Evolutionary conservation across 2,888 invertebrate genomes (phyloP), one percentile per base, ranked within the genome.

Genomic region (Panopea generosa): DNA sequence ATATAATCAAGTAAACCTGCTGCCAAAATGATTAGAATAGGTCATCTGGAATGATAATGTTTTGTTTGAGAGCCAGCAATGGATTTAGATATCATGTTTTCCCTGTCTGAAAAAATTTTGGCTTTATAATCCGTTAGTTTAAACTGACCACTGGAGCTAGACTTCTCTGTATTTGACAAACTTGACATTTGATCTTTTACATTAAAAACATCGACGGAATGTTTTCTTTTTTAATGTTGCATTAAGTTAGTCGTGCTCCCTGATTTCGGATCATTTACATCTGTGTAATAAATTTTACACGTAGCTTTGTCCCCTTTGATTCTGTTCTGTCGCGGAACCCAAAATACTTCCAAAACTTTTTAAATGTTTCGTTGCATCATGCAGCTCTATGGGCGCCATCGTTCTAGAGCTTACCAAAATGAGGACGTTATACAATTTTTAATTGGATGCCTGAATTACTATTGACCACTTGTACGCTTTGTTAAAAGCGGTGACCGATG

Each of bases 161-260:
- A 45, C 45, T 45, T 45, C 20, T 6, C 6, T 4, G 4, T 18
- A 45, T n/a, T 45, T 9, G 45, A 45, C 20, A 6, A 9, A 45
- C 20, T 45, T 18, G 45, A 4, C 20, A 45, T 6, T 6, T 22
- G 4, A 16, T 4, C 4, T 9, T 47, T 47, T 47, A 16, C 47
- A 4, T 47, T 26, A 4, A 3, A 52, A 14, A 52, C 52, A 26
- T 52, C 52, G 26, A 52, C 14, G 9, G 9, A 4, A 14, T 52
- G 20, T 22, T 52, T 52, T 26, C 52, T 14, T 52, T 52, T 52
- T 24, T 20, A 22, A 16, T 52, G 52, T 20, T 52, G 22, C 14
- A 52, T 52, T 26, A 52, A 52, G 24, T 52, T 52, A 20, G 52
- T 22, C 26, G 52, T 52, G 9, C 24, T 26, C 2, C 52, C 52